Evolutionary conservation across 2,797 vertebrate species (phyloP).

Genomic region (Sarcophilus harrisii): DNA sequence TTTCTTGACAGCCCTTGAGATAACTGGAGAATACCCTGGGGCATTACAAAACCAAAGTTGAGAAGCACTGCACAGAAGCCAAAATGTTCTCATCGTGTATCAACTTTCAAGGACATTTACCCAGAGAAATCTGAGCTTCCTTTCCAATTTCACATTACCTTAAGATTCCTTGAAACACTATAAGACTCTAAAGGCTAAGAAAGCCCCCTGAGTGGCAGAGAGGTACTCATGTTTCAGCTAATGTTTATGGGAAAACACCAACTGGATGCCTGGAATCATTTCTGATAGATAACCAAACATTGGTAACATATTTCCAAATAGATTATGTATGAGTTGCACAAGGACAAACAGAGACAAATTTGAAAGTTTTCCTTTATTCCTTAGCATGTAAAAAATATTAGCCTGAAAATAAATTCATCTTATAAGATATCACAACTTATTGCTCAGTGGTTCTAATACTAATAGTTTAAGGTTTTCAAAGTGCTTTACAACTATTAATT

Average conservation of each 20-base stretch:
- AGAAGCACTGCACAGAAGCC: background rate
- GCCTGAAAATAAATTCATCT: background rate
- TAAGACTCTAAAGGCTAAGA: background rate
- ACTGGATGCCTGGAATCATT: background rate
- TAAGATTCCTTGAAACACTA: background rate
- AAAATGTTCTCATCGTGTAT: background rate
- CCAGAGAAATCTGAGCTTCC: background rate
- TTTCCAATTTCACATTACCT: constrained; percentile 13
- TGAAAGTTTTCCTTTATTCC: constrained; percentile 7
- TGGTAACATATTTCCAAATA: background rate
- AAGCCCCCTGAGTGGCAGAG: background rate
- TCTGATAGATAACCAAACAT: constrained; percentile 15
- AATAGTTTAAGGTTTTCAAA: background rate
- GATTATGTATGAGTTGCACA: background rate
- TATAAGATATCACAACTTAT: background rate
- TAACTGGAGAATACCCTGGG: constrained; percentile 17
- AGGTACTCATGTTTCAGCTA: background rate
- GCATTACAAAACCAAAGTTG: background rate
- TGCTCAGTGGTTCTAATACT: background rate
- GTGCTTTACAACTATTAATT: background rate
- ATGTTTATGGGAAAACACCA: background rate
- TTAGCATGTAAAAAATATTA: constrained; percentile 23
- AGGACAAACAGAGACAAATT: background rate
- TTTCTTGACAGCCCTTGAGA: background rate
- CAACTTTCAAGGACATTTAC: background rate